These are phyloP conservation scores for Clarias laeviceps DNA, from an alignment of 2,797 vertebrate genomes.

Conservation along the genomic window DNA sequence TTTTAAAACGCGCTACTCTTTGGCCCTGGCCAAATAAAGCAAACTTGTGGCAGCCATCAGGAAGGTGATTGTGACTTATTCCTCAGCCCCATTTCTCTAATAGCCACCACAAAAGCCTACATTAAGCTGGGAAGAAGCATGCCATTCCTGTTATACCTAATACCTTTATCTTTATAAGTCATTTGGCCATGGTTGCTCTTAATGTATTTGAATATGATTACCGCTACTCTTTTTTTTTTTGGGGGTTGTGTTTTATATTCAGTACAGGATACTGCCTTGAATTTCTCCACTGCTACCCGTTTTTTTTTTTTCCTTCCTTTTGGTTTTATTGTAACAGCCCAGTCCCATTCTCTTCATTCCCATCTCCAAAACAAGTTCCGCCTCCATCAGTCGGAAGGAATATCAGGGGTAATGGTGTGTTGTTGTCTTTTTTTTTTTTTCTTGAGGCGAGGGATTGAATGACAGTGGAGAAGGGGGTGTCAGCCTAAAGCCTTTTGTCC, in stretches of 20 bases:
- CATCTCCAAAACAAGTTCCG: slow-evolving; percentile 68
- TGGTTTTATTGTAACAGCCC: slow-evolving; percentile 48
- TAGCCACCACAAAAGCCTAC: slow-evolving; percentile 66
- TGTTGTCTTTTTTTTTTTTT: slow-evolving; percentile 19
- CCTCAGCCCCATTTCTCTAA: slow-evolving; percentile 61
- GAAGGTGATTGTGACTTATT: slow-evolving; percentile 55
- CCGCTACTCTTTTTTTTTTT: slow-evolving; percentile 49
- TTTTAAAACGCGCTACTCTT: slow-evolving; percentile 51
- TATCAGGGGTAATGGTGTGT: not conserved
- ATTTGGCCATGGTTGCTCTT: slow-evolving; percentile 68
- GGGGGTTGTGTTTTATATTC: slow-evolving; percentile 23
- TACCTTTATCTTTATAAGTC: slow-evolving; percentile 66
- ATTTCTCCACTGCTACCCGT: not conserved
- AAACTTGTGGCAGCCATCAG: slow-evolving; percentile 54
- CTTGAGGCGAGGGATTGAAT: slow-evolving; percentile 44
- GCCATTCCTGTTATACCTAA: slow-evolving; percentile 68
- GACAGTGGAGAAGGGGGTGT: slow-evolving; percentile 4
- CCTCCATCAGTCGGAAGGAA: slow-evolving; percentile 65
- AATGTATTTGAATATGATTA: slow-evolving; percentile 68
- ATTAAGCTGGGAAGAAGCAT: slow-evolving; percentile 73
- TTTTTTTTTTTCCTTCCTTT: not conserved
- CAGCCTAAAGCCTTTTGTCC: slow-evolving; percentile 78
- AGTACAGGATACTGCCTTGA: slow-evolving; percentile 42
- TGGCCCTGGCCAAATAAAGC: slow-evolving; percentile 54
- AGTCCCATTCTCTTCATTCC: slow-evolving; percentile 53